Evolutionary conservation across 2,888 invertebrate genomes (phyloP).

Genomic region (Dichetophora obliterata): DNA sequence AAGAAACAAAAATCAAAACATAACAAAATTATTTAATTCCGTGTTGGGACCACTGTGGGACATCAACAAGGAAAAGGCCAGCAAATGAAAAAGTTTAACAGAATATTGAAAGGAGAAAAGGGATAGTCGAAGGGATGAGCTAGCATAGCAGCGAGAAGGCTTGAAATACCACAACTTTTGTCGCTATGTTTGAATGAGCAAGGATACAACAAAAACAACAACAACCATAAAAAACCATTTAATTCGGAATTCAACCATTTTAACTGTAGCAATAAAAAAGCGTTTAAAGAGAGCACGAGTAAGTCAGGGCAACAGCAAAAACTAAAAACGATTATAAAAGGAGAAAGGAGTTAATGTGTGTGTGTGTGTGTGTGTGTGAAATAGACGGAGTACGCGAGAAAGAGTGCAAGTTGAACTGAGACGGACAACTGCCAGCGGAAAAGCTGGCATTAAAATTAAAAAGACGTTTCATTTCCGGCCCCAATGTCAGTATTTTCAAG

Average conservation of each 20-base stretch:
- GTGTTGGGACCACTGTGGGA: no score
- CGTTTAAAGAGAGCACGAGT: not conserved
- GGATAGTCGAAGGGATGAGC: not conserved
- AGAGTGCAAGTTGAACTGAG: not conserved
- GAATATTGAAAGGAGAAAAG: not conserved
- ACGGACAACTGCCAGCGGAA: slow-evolving; percentile 4
- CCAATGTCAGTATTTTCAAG: not conserved
- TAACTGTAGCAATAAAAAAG: not conserved
- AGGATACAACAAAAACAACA: not conserved
- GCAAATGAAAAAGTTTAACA: not conserved
- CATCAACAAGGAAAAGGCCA: not conserved
- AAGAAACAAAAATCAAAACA: no score
- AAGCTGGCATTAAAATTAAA: slow-evolving; percentile 29
- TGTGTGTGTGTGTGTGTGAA: not conserved
- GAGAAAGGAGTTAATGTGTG: slow-evolving; percentile 14
- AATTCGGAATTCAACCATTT: not conserved
- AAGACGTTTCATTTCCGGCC: slow-evolving; percentile 29
- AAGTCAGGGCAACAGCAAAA: not conserved
- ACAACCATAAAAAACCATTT: slow-evolving; percentile 9
- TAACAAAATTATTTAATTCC: no score
- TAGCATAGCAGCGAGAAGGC: not conserved
- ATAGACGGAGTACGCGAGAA: not conserved
- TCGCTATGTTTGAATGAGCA: not conserved
- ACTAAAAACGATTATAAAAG: slow-evolving; percentile 2
- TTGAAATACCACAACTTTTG: not conserved